Percentiles rank a stretch among this genome's conserved stretches.
Evolutionary conservation across 2,888 invertebrate genomes (phyloP).

Genomic region (Platypus cylindrus): DNA sequence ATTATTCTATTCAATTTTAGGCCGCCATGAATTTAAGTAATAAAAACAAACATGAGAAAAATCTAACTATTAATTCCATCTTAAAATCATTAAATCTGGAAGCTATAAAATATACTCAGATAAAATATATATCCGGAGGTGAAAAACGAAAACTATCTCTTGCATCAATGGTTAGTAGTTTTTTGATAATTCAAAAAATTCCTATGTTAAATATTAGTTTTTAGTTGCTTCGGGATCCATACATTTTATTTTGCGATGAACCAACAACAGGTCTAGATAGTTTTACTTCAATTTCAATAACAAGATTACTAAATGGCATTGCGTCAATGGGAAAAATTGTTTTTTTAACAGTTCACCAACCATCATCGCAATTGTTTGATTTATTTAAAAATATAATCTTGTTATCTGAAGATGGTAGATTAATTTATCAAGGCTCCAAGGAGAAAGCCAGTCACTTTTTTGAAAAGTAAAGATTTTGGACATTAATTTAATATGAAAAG

Average conservation of each 20-base stretch:
- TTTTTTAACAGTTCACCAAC: slow-evolving; percentile 83
- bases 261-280: slow-evolving; percentile 89
- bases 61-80: slow-evolving; percentile 37
- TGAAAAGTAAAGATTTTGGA: too few relatives aligned
- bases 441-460: slow-evolving; percentile 45
- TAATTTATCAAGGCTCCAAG: slow-evolving; percentile 68
- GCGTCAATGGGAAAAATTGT: slow-evolving; percentile 62
- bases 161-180: slow-evolving; percentile 45
- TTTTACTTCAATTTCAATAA: slow-evolving; percentile 71
- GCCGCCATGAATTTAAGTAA: slow-evolving; percentile 67
- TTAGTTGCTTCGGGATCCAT: slow-evolving; percentile 76
- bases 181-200: background rate
- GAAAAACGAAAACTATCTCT: slow-evolving; percentile 77
- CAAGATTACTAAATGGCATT: slow-evolving; percentile 53
- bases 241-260: slow-evolving; percentile 85
- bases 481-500: too few relatives aligned
- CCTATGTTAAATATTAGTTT: too few relatives aligned
- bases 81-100: slow-evolving; percentile 56
- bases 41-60: slow-evolving; percentile 32
- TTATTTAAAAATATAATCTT: slow-evolving; percentile 69
- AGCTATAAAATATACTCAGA: slow-evolving; percentile 55
- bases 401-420: slow-evolving; percentile 56
- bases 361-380: slow-evolving; percentile 74
- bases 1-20: slow-evolving; percentile 34
- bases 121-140: slow-evolving; percentile 76